Evolutionary conservation across 53 echinoderm and acorn worm species (phyloP), one percentile per base, ranked within the genome.

Genomic region (Holothuria scabra): DNA sequence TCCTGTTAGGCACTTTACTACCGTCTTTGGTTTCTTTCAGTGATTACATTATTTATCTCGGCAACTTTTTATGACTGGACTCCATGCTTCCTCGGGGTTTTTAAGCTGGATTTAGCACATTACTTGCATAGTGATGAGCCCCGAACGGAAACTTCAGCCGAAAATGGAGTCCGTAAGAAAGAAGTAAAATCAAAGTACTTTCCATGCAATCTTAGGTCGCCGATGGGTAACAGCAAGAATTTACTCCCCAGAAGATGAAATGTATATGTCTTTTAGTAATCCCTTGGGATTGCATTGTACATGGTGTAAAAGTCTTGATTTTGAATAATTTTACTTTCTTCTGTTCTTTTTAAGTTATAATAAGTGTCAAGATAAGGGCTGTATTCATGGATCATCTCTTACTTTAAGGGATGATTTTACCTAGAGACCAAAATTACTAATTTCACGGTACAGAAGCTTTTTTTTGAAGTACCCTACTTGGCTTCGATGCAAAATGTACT

Each of bases 41-140:
- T 72, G 72, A 72, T 72, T 72, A 48, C 72, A 72, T 72, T 72
- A 72, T 72, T 44, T 72, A 72, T 72, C 44, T 26, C 48, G 46
- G 5, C 46, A 48, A 72, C 37, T 72, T 72, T n/a, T 72, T 72
- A 72, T 72, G 72, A 44, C 72, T 46, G 37, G 72, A 24, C 20
- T 41, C 72, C 72, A 72, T 72, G 44, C 72, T 21, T 72, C 72
- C 72, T 72, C 72, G 49, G 72, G 72, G 72, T 48, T 46, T 72
- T 72, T 72, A n/a, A 72, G 72, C 46, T 24, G 46, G 72, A 44
- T 72, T 48, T 72, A 72, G 48, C 72, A 72, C 72, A 72, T 72
- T 72, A 44, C 72, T 48, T 72, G 72, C 72, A 72, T 72, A 72
- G 26, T 72, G 48, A 72, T 72, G 72, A 72, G 72, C 44, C n/a